Conservation (phyloP, 2,888 invertebrate genomes). For the Drosophila cognata region DNA sequence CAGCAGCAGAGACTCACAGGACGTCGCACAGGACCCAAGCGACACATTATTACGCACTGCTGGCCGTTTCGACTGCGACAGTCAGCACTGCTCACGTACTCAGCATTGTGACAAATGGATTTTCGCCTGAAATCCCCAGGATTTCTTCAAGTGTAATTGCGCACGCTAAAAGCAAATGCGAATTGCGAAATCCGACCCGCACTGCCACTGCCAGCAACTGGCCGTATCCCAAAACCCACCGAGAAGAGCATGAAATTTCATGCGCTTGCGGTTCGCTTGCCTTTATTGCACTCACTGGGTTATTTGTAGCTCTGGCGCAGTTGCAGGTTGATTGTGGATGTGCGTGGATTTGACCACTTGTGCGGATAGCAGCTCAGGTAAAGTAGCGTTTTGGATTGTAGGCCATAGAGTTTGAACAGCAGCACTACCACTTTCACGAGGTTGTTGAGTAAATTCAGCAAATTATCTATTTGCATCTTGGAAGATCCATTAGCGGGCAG, state of each 20-base stretch:
- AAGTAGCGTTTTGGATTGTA: slow-evolving; percentile 1
- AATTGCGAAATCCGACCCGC: slow-evolving; percentile 33
- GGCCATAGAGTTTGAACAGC: background rate
- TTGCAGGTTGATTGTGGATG: slow-evolving; percentile 32
- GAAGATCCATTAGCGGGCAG: background rate
- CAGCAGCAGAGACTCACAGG: slow-evolving; percentile 27
- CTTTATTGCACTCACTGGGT: slow-evolving; percentile 62
- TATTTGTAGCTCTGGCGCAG: slow-evolving; percentile 53
- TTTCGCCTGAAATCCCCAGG: slow-evolving; percentile 76
- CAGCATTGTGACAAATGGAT: slow-evolving; percentile 82
- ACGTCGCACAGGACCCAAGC: slow-evolving; percentile 53
- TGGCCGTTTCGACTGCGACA: slow-evolving; percentile 61
- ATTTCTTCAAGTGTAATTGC: slow-evolving; percentile 80
- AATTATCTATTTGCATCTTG: background rate
- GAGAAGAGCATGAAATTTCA: slow-evolving; percentile 65
- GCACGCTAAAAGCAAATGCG: slow-evolving; percentile 68
- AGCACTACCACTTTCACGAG: background rate
- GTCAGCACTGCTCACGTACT: slow-evolving; percentile 74
- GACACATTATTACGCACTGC: slow-evolving; percentile 74
- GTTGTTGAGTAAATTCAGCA: background rate
- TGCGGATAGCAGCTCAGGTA: background rate
- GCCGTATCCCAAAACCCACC: slow-evolving; percentile 14
- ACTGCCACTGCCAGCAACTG: slow-evolving; percentile 21
- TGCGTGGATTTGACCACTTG: slow-evolving; percentile 17
- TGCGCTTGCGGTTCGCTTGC: slow-evolving; percentile 46